Conservation (phyloP, 1,140 invertebrate genomes). For the Tenebrio molitor region DNA sequence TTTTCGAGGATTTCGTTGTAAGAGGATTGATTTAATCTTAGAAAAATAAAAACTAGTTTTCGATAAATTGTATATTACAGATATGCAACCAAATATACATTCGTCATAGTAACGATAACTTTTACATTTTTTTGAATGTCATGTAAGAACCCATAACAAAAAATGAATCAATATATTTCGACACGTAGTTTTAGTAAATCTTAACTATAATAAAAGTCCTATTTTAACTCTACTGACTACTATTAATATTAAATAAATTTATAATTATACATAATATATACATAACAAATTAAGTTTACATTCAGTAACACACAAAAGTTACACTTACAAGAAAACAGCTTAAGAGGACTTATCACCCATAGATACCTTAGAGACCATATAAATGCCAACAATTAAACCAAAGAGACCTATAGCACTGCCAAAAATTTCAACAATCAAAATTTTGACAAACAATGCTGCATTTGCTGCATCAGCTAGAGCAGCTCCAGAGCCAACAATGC, state of each 20-base stretch:
- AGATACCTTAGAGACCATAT: slow-evolving; percentile 71
- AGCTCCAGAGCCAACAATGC: slow-evolving; percentile 92
- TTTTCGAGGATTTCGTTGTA: no score
- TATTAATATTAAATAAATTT: no score
- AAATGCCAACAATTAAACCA: slow-evolving; percentile 92
- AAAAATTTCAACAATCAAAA: slow-evolving; percentile 94
- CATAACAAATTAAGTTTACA: slow-evolving; percentile 13
- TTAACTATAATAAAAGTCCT: no score
- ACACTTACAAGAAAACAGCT: no score
- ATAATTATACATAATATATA: slow-evolving; percentile 1
- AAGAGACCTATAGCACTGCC: slow-evolving; percentile 93
- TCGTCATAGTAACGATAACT: background rate
- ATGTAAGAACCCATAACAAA: no score
- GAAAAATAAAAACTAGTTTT: no score
- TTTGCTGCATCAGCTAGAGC: slow-evolving; percentile 93
- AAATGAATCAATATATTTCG: no score
- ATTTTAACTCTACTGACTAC: no score
- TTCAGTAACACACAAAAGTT: slow-evolving; percentile 9
- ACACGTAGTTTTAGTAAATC: no score
- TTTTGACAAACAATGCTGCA: slow-evolving; percentile 89
- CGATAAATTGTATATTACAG: no score
- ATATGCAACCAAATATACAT: slow-evolving; percentile 10
- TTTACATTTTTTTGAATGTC: no score
- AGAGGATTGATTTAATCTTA: no score
- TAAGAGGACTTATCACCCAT: slow-evolving; percentile 61